Conservation (phyloP, 2,113 vertebrate genomes). For the Seriola quinqueradiata region DNA sequence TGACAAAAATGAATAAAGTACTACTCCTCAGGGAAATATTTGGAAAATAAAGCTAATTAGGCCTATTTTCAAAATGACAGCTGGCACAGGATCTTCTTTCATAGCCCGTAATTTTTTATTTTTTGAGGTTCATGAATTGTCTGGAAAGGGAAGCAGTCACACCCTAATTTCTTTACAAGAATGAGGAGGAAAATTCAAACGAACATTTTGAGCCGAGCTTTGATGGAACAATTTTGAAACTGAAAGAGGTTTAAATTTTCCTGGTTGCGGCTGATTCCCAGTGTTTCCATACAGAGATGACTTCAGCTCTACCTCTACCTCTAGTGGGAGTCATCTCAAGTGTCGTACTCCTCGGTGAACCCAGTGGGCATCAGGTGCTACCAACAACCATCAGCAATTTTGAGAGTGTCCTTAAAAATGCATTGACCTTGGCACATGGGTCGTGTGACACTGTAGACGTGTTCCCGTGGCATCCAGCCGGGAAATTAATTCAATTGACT, state of each 20-base stretch:
- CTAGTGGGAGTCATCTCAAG: slow-evolving; percentile 11
- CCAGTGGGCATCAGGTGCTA: slow-evolving; percentile 49
- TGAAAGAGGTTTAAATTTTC: slow-evolving; percentile 7
- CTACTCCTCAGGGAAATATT: background rate
- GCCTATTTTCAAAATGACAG: background rate
- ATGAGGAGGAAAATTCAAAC: background rate
- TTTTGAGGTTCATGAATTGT: no score
- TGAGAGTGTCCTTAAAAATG: slow-evolving; percentile 34
- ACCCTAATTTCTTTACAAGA: background rate
- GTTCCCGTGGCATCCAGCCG: slow-evolving; percentile 1
- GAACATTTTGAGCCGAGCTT: slow-evolving; percentile 10
- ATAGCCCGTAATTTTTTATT: no score
- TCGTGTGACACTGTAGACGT: background rate
- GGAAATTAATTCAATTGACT: background rate
- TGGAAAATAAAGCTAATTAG: background rate
- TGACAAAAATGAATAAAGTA: background rate
- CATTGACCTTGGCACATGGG: slow-evolving; percentile 26
- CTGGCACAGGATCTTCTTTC: background rate
- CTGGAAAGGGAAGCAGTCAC: background rate
- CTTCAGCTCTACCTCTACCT: slow-evolving; percentile 7
- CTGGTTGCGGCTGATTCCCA: background rate
- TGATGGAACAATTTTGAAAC: background rate
- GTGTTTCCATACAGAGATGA: slow-evolving; percentile 15
- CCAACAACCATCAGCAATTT: slow-evolving; percentile 37
- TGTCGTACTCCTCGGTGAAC: slow-evolving; percentile 18